A percentile compares a stretch with the other conserved stretches of the same genome.
phyloP scores from a whole-genome alignment of 2,888 invertebrate genomes.

The Blera fallax region DNA sequence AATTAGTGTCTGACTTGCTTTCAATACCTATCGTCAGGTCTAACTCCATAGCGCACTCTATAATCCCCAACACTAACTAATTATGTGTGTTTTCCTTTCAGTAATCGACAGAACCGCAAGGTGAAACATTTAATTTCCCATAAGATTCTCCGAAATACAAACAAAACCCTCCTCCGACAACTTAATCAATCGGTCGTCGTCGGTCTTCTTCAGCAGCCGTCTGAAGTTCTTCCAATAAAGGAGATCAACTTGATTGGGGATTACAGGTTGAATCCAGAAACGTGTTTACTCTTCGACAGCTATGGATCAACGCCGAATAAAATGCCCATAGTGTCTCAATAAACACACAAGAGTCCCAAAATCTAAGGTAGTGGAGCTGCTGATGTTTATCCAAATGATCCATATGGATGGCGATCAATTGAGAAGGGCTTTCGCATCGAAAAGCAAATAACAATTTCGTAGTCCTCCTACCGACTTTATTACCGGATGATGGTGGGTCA shows the following conservation, averaged over 20 bases:
- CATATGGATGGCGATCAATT: constrained; percentile 65
- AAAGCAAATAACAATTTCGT: constrained; percentile 63
- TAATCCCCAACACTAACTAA: constrained; percentile 69
- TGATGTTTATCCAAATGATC: constrained; percentile 57
- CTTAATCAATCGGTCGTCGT: constrained; percentile 65
- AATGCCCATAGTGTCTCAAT: constrained; percentile 39
- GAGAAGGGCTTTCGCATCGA: constrained; percentile 31
- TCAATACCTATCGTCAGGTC: not conserved
- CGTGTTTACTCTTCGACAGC: constrained; percentile 65
- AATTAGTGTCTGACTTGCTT: constrained; percentile 57
- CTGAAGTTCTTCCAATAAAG: constrained; percentile 43
- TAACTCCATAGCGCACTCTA: constrained; percentile 19
- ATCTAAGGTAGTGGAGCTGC: constrained; percentile 17
- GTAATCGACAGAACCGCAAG: constrained; percentile 61
- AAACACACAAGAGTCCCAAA: not conserved
- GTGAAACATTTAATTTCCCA: constrained; percentile 67
- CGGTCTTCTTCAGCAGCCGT: constrained; percentile 35
- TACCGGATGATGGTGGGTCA: constrained; percentile 71
- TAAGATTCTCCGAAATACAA: constrained; percentile 71
- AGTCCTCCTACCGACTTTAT: constrained; percentile 70
- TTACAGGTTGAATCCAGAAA: constrained; percentile 36
- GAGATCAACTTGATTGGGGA: constrained; percentile 38
- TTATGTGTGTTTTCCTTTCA: constrained; percentile 53
- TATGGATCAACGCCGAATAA: constrained; percentile 43
- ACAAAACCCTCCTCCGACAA: constrained; percentile 67